Percentiles rank a stretch among this genome's conserved stretches.
phyloP scores from a whole-genome alignment of 2,113 vertebrate genomes.

The Triplophysa siluroides region DNA sequence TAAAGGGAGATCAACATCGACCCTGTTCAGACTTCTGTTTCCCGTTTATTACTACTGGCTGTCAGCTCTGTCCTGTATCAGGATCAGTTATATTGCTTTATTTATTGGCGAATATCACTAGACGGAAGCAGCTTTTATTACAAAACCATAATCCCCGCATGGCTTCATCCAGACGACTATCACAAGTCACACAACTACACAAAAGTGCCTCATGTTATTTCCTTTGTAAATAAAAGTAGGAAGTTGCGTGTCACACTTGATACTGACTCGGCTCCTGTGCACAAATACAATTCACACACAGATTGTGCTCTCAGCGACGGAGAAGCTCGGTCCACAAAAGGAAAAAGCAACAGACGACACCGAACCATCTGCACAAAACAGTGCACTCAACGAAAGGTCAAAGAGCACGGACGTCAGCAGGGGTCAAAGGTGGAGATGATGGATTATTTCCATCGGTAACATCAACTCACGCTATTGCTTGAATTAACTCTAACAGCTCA shows the following conservation, averaged over 20 bases:
- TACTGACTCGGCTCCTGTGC: neutral
- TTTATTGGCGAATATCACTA: neutral
- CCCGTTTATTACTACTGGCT: slow-evolving; percentile 26
- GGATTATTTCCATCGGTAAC: neutral
- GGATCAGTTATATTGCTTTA: slow-evolving; percentile 29
- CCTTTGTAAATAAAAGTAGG: neutral
- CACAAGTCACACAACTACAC: neutral
- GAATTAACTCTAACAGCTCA: neutral
- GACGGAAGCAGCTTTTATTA: neutral
- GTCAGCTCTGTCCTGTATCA: slow-evolving; percentile 9
- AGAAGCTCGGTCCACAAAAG: neutral
- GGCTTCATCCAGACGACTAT: slow-evolving; percentile 23
- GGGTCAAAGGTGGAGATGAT: slow-evolving; percentile 7
- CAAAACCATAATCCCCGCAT: neutral
- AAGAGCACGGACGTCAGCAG: slow-evolving; percentile 33
- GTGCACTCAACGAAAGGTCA: slow-evolving; percentile 58
- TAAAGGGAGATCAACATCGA: neutral
- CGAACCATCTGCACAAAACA: slow-evolving; percentile 70
- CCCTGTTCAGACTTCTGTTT: slow-evolving; percentile 7
- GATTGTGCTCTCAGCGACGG: neutral
- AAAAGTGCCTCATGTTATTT: neutral
- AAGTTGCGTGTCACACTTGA: neutral
- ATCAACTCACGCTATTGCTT: slow-evolving; percentile 29
- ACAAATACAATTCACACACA: neutral
- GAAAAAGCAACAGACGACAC: slow-evolving; percentile 63